Conservation (phyloP, 2,113 vertebrate species). For the Nicator chloris region DNA sequence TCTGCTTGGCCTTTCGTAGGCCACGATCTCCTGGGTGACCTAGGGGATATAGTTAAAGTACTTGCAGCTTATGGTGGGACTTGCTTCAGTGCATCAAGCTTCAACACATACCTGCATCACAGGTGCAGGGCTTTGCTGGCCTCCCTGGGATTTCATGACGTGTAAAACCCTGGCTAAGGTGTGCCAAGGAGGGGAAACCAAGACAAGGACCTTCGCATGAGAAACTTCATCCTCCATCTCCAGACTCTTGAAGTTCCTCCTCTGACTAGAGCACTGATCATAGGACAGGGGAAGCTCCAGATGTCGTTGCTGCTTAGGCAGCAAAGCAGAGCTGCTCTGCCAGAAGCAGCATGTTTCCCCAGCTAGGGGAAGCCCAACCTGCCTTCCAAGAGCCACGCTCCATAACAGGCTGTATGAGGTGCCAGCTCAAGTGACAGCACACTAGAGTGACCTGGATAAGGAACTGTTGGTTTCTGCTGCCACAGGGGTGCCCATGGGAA, state of each 20-base stretch:
- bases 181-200: not conserved
- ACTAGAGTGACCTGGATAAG: not conserved
- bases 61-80: not conserved
- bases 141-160: not conserved
- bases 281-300: not conserved
- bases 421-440: not conserved
- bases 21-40: not conserved
- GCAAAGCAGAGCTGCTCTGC: not conserved
- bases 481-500: not conserved
- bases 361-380: not conserved
- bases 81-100: not conserved
- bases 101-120: not conserved
- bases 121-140: not conserved
- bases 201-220: not conserved
- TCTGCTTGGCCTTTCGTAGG: not conserved
- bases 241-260: not conserved
- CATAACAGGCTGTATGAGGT: not conserved
- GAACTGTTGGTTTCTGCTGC: not conserved
- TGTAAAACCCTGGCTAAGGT: not conserved
- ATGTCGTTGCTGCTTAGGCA: not conserved
- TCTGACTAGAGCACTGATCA: not conserved
- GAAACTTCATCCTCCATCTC: not conserved
- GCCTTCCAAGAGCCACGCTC: not conserved
- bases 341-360: not conserved
- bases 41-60: not conserved